Evolutionary conservation across 2,797 vertebrate genomes (phyloP).

Genomic region (Coracias cyanogaster): DNA sequence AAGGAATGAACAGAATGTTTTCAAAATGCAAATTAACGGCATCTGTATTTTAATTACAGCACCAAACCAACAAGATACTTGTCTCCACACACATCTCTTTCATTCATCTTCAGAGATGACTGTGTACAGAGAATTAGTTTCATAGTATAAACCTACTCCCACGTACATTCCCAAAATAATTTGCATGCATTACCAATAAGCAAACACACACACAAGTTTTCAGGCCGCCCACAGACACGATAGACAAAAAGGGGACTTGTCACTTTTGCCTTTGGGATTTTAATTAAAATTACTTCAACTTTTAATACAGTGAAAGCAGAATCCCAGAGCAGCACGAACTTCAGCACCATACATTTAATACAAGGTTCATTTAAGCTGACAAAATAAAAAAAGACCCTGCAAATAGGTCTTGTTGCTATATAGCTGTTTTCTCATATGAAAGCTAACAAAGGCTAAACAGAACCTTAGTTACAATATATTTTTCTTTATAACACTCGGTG

Average conservation of each 20-base stretch:
- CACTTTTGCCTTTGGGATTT: neutral
- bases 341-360: neutral
- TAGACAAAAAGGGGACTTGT: constrained; percentile 53
- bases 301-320: neutral
- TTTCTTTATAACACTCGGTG: neutral
- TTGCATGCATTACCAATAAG: constrained; percentile 56
- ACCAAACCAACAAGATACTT: neutral
- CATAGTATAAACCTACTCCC: constrained; percentile 65
- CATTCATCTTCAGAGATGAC: constrained; percentile 21
- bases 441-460: neutral
- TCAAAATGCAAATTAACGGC: constrained; percentile 47
- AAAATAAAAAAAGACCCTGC: neutral
- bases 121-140: constrained; percentile 40
- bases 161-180: constrained; percentile 75
- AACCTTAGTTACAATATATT: neutral
- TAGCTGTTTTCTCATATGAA: neutral
- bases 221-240: constrained; percentile 46
- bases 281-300: constrained; percentile 35
- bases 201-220: constrained; percentile 38
- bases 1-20: constrained; percentile 54
- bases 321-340: neutral
- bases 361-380: neutral
- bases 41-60: constrained; percentile 49
- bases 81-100: constrained; percentile 23
- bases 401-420: neutral